Conservation (phyloP, 2,113 vertebrate genomes). For the Festucalex cinctus region DNA sequence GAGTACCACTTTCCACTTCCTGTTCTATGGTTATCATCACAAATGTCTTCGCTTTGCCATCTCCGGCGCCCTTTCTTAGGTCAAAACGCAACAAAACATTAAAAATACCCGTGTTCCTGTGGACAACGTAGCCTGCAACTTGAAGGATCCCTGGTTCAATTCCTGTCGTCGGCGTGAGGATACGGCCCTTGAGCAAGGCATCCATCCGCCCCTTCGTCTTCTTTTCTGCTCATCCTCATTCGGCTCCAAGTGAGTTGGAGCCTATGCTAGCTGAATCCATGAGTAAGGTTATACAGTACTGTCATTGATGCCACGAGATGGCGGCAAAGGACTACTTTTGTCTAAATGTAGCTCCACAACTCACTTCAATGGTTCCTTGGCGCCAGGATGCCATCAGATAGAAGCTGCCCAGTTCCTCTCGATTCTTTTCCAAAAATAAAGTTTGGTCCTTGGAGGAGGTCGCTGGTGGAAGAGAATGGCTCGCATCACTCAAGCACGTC, state of each 20-base stretch:
- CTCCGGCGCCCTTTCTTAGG: background rate
- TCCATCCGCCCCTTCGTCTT: background rate
- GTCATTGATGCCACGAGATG: no score
- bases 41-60: background rate
- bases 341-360: background rate
- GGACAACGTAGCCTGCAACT: background rate
- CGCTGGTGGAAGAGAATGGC: conserved; percentile 75
- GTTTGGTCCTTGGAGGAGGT: conserved; percentile 23
- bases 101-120: background rate
- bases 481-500: conserved; percentile 68
- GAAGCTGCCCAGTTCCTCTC: background rate
- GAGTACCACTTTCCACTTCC: background rate
- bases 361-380: background rate
- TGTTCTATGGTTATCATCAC: background rate
- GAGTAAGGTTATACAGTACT: no score
- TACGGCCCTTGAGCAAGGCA: conserved; percentile 1
- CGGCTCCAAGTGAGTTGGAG: no score
- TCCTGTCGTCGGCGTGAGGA: background rate
- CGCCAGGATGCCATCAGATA: background rate
- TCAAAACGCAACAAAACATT: background rate
- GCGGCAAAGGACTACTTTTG: no score
- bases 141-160: background rate
- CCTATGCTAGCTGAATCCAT: no score
- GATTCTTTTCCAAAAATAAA: background rate
- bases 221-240: background rate